Base-by-base conservation (phyloP, 2,113 vertebrate genomes). In the Solea solea region DNA sequence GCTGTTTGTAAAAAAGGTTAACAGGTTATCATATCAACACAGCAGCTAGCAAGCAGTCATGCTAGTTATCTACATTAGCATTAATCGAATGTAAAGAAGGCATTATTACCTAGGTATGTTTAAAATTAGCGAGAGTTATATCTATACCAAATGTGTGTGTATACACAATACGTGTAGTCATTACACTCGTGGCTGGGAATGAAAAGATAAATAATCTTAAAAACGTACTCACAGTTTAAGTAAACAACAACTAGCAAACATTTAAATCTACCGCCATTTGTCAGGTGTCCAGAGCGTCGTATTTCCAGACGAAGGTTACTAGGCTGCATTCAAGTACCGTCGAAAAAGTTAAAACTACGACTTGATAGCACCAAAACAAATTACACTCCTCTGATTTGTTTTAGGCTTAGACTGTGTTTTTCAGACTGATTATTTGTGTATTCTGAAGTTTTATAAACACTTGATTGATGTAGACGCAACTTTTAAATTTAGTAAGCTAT, bases 201-300 rank as follows among this genome's bases (percentile, higher is more conserved):
- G 1, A 34, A 34, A 6, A 2, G 5, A 34, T 34, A 34, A 34
- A 34, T 34, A 34, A 34, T 34, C 34, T 6, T 34, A 48, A 11
- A 48, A 48, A 48, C 9, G 1, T 13, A 64, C 60, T 80, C 52
- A 82, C 67, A 14, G 16, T 54, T 7, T 13, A 3, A 7, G 7
- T 15, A 8, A 48, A 14, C 9, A 48, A 14, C 9, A 6, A 1
- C 25, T 8, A 61, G 46, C 25, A 64, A 75, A 13, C 0, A 0
- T 78, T 78, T 25, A 27, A 76, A 76, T 49, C 42, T 81, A 76
- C 86, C 86, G 86, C 88, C 51, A 0, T 11, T 21, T 28, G 28
- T 44, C 4, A 2, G 21, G 53, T n/a, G 12, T 44, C 42, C 34
- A 34, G 3, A 34, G 42, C 42, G 21, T n/a, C 12, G 45, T 13